Base-by-base conservation (phyloP, 2,113 vertebrate species). In the Elachura formosa region DNA sequence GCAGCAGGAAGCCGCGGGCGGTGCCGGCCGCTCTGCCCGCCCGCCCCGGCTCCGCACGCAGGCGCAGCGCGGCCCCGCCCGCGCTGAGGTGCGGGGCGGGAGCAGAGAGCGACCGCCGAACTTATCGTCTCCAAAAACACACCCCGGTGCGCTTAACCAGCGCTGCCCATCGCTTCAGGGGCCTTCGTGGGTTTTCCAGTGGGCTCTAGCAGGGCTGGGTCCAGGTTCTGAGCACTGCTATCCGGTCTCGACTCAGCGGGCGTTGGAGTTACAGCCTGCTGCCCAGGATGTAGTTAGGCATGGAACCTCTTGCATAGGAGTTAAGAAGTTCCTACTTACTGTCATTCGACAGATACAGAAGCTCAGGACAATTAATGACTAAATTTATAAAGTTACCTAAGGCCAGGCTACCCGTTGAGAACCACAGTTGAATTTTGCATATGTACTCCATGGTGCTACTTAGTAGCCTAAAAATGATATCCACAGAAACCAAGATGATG, bases 171-270 rank as follows among this genome's bases (percentile, higher is more conserved):
- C 43, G 40, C 15, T 63, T 72, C 12, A 17, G 33, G 11, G 34
- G 14, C 20, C 6, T 23, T 48, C 10, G 1, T 55, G 48, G n/a
- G 4, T 72, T 58, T 72, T 71, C 11, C 15, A 11, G 22, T 58
- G 2, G 1, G 48, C 48, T 87, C 4, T 54, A 22, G 12, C 12
- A 36, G 56, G n/a, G 15, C 28, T 62, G 29, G 23, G 23, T 34
- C 24, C 55, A 2, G 7, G 22, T 69, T 69, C 34, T 17, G 16
- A 21, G 36, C 23, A 0, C 29, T 36, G 58, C 6, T 19, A 20
- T 12, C 3, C 15, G 55, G 9, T 19, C 12, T 29, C 31, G 11
- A 25, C 23, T 3, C 15, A 4, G 55, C 3, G 0, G 36, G 22
- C 3, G 6, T 6, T 41, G 36, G 49, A 59, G 17, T 41, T 40